These are phyloP conservation scores for Xestoiulus laeticollis DNA, from an alignment of 2,888 invertebrate genomes.

Conservation along the genomic window DNA sequence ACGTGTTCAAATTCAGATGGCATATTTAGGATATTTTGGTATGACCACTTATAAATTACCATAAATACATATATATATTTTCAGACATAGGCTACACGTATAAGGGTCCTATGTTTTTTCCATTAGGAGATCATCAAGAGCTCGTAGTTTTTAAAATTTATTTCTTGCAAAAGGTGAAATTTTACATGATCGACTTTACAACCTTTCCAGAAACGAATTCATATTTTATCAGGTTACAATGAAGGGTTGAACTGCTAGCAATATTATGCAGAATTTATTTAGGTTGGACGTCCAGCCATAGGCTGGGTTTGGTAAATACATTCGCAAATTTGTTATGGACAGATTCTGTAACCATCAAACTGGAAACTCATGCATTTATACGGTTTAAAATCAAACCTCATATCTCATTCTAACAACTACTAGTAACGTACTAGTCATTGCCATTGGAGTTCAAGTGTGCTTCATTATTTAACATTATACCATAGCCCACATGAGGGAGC, in stretches of 20 bases:
- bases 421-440: slow-evolving; percentile 1
- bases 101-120: too few species aligned
- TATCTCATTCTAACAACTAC: background rate
- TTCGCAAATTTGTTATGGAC: slow-evolving; percentile 6
- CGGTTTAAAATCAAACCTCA: background rate
- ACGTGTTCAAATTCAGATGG: too few species aligned
- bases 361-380: background rate
- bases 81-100: too few species aligned
- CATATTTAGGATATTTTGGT: too few species aligned
- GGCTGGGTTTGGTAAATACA: background rate
- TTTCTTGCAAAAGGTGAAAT: too few species aligned
- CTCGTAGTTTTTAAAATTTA: too few species aligned
- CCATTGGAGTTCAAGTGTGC: background rate
- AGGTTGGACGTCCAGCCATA: background rate
- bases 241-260: background rate
- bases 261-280: background rate
- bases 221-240: background rate
- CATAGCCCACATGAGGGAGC: background rate
- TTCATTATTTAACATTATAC: background rate
- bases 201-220: too few species aligned
- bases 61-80: too few species aligned
- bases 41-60: too few species aligned
- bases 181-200: too few species aligned
- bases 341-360: background rate
- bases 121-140: too few species aligned